Conservation (phyloP, 2,888 invertebrate species). For the Amblyjoppa fuscipennis region DNA sequence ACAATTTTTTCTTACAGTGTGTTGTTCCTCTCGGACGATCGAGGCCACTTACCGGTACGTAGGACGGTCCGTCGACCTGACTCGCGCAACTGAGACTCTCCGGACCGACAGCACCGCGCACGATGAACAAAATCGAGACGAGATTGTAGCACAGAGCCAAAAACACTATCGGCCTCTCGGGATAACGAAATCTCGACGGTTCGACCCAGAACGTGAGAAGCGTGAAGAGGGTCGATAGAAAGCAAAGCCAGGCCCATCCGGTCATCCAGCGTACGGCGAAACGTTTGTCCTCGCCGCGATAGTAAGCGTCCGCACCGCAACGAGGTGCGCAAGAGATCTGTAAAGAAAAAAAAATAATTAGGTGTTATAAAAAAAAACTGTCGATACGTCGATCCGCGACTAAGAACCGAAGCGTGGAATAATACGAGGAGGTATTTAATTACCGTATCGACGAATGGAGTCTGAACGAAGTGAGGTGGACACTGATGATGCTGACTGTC, state of each 20-base stretch:
- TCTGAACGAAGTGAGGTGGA: conserved; percentile 88
- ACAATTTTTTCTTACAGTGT: too few species aligned
- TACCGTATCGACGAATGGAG: conserved; percentile 85
- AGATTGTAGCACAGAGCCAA: conserved; percentile 95
- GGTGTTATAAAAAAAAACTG: too few species aligned
- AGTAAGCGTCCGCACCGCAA: conserved; percentile 90
- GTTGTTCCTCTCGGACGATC: too few species aligned
- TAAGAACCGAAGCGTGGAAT: neutral
- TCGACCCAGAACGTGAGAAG: conserved; percentile 95
- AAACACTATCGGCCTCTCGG: conserved; percentile 96
- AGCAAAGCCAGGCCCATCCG: conserved; percentile 92
- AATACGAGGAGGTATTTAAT: conserved; percentile 33
- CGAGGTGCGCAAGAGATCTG: conserved; percentile 86
- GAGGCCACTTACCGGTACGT: conserved; percentile 79
- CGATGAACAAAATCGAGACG: conserved; percentile 91
- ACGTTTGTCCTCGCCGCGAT: conserved; percentile 89
- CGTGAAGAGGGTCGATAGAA: conserved; percentile 93
- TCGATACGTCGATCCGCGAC: too few species aligned
- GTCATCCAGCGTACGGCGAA: conserved; percentile 91
- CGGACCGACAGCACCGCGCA: conserved; percentile 88
- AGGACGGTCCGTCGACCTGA: conserved; percentile 84
- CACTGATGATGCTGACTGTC: conserved; percentile 85
- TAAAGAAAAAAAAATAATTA: conserved; percentile 37
- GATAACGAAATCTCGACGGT: conserved; percentile 95
- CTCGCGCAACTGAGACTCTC: conserved; percentile 83